Conservation (phyloP, 2,113 vertebrate species). For the Alectura lathami region DNA sequence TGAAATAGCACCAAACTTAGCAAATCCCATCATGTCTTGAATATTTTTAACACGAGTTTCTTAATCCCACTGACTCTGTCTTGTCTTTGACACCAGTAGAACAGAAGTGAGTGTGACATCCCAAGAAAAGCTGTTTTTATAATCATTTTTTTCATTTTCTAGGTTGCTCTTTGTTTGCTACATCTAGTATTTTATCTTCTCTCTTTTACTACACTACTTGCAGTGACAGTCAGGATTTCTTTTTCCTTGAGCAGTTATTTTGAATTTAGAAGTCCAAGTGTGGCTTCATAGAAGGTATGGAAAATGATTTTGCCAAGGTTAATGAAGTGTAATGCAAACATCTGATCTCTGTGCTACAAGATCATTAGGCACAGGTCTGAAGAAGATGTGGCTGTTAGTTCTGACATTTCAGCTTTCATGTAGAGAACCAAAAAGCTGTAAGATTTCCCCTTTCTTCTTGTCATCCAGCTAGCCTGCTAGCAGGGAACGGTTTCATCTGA, state of each 20-base stretch:
- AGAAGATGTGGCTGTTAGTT: neutral
- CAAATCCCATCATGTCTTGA: neutral
- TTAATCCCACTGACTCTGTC: neutral
- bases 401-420: neutral
- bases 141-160: neutral
- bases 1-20: neutral
- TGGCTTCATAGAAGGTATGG: neutral
- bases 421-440: neutral
- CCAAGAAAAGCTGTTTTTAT: neutral
- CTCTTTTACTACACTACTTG: neutral
- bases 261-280: neutral
- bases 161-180: neutral
- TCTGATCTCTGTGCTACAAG: neutral
- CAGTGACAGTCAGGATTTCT: neutral
- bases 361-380: neutral
- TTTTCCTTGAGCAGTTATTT: neutral
- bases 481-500: neutral
- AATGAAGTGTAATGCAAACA: neutral
- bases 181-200: neutral
- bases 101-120: neutral
- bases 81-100: neutral
- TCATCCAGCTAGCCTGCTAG: neutral
- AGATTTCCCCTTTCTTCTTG: neutral
- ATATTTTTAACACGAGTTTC: neutral
- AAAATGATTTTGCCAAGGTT: neutral